Conservation (phyloP, 2,797 vertebrate species). For the Brachyrhaphis roseni region DNA sequence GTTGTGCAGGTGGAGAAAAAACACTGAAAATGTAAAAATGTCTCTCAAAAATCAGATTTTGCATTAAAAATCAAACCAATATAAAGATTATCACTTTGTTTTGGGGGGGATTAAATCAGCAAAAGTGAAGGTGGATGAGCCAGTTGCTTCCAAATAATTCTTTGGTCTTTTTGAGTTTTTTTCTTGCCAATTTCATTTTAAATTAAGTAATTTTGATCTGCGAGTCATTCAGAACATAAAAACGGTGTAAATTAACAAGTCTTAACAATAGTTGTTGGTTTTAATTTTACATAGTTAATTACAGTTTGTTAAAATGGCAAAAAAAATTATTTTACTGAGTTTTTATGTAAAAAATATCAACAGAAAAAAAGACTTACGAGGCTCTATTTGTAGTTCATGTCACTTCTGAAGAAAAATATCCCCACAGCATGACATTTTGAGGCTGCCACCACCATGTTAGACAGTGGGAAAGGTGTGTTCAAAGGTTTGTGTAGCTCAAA, state of each 20-base stretch:
- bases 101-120: not conserved
- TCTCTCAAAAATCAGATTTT: not conserved
- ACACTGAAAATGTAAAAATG: not conserved
- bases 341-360: not conserved
- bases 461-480: not conserved
- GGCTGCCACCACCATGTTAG: not conserved
- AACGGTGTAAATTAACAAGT: too few relatives aligned
- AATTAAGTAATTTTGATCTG: not conserved
- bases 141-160: not conserved
- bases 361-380: not conserved
- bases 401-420: not conserved
- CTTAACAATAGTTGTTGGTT: not conserved
- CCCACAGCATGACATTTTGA: not conserved
- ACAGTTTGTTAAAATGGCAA: not conserved
- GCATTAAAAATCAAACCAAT: not conserved
- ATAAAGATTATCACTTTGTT: not conserved
- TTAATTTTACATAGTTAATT: not conserved
- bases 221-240: not conserved
- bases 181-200: not conserved
- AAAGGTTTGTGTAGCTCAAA: not conserved
- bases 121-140: not conserved
- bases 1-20: conserved; percentile 38
- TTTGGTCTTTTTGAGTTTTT: not conserved
- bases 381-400: not conserved
- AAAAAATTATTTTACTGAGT: not conserved